Evolutionary conservation across 2,888 invertebrate species (phyloP).

Genomic region (Eurois occulta): DNA sequence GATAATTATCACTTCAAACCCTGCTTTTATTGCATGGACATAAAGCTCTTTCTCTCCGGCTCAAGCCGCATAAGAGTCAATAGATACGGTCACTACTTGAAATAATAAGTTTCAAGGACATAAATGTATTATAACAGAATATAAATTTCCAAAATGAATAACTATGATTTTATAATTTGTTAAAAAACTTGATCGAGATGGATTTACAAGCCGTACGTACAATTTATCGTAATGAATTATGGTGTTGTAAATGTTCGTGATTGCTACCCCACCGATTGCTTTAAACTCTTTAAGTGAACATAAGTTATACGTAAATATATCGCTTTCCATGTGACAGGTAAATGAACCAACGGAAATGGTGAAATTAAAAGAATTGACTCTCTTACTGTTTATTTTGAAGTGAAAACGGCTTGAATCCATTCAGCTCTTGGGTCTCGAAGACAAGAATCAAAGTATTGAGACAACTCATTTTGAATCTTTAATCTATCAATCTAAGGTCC

Average conservation of each 20-base stretch:
- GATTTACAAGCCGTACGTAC: neutral
- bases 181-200: constrained; percentile 6
- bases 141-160: neutral
- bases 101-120: neutral
- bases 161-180: neutral
- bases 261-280: neutral
- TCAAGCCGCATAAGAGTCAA: no score
- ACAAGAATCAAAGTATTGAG: neutral
- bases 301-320: constrained; percentile 9
- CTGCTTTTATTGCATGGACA: neutral
- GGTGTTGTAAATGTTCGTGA: neutral
- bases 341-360: constrained; percentile 4
- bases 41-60: neutral
- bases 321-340: neutral
- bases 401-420: neutral
- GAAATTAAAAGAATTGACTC: neutral
- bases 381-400: neutral
- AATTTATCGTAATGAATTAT: constrained; percentile 19
- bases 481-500: neutral
- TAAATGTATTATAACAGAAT: neutral
- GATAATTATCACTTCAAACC: neutral
- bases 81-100: neutral
- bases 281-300: constrained; percentile 5
- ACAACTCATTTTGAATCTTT: neutral
- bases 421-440: neutral